Conservation (phyloP, 1,140 invertebrate genomes). For the Eumeta japonica region DNA sequence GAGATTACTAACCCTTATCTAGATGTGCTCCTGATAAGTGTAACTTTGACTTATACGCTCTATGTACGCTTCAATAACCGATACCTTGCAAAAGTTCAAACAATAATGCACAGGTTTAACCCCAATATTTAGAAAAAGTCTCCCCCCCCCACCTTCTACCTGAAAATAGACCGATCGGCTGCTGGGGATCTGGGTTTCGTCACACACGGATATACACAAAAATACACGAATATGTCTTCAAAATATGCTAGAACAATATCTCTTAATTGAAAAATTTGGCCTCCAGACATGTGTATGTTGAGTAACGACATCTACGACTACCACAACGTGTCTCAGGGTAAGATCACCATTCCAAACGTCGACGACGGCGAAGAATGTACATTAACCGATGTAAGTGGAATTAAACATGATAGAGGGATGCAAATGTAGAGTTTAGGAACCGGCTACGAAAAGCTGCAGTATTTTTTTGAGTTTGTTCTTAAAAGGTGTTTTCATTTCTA, state of each 20-base stretch:
- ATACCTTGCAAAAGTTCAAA: conserved; percentile 41
- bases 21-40: too few species aligned
- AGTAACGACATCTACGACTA: conserved; percentile 86
- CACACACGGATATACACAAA: conserved; percentile 8
- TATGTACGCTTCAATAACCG: too few species aligned
- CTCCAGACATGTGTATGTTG: conserved; percentile 78
- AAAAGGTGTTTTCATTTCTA: too few species aligned
- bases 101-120: conserved; percentile 37
- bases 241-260: neutral
- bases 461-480: neutral
- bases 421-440: conserved; percentile 13
- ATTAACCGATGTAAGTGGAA: conserved; percentile 72
- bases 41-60: too few species aligned
- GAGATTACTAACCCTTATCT: too few species aligned
- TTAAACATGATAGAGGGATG: conserved; percentile 4
- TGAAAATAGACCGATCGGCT: too few species aligned
- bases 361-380: conserved; percentile 95
- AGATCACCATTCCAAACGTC: conserved; percentile 91
- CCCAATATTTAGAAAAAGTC: conserved; percentile 27
- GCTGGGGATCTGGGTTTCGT: neutral
- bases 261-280: conserved; percentile 20
- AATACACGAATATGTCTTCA: neutral
- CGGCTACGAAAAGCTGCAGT: conserved; percentile 11
- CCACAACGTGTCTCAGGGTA: conserved; percentile 95
- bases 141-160: conserved; percentile 27